Evolutionary conservation across 2,113 vertebrate species (phyloP).

Genomic region (Menidia beryllina): DNA sequence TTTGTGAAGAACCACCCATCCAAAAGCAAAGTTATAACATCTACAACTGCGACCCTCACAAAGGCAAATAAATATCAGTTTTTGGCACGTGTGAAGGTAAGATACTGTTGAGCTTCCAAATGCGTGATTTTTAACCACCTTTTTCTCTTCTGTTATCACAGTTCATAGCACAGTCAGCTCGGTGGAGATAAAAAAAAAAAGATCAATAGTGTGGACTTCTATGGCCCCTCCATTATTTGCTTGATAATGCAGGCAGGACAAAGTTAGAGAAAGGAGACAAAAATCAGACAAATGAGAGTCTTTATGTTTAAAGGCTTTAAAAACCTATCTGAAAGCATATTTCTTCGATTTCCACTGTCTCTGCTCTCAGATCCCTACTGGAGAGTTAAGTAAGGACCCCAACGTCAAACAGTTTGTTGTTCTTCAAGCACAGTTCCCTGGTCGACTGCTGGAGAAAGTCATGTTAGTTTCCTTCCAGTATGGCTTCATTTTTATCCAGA

Average conservation of each 20-base stretch:
- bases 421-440: conserved; percentile 58
- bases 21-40: conserved; percentile 26
- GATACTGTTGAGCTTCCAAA: neutral
- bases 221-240: too few relatives aligned
- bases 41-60: conserved; percentile 49
- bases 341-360: neutral
- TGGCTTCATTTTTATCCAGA: conserved; percentile 29
- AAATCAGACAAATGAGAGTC: too few relatives aligned
- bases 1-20: conserved; percentile 66
- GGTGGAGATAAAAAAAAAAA: too few relatives aligned
- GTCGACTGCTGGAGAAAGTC: conserved; percentile 29
- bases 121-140: too few relatives aligned
- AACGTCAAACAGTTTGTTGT: conserved; percentile 67
- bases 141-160: too few relatives aligned
- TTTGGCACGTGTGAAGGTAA: conserved; percentile 74
- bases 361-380: conserved; percentile 47
- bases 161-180: too few relatives aligned
- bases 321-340: too few relatives aligned
- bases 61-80: conserved; percentile 34
- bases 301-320: too few relatives aligned
- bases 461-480: conserved; percentile 10
- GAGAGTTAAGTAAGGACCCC: conserved; percentile 39
- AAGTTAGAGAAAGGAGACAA: too few relatives aligned
- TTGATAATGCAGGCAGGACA: too few relatives aligned
- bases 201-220: too few relatives aligned